Conservation (phyloP, 2,888 invertebrate genomes). For the Acanthoscelides obtectus region DNA sequence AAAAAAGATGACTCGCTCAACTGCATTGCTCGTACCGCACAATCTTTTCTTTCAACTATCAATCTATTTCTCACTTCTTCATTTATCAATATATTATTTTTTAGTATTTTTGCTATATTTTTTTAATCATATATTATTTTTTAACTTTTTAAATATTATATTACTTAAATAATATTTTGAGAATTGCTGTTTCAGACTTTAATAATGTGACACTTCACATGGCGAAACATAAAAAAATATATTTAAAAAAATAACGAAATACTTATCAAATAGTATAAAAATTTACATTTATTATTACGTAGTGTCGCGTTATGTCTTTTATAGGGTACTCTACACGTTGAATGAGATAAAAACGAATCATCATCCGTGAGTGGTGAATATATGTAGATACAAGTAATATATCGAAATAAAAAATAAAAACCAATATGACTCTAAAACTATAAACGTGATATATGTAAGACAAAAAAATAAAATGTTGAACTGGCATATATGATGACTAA, state of each 20-base stretch:
- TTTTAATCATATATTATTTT: constrained; percentile 35
- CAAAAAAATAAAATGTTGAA: constrained; percentile 33
- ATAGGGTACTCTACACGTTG: constrained; percentile 15
- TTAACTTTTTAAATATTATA: constrained; percentile 37
- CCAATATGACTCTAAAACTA: constrained; percentile 43
- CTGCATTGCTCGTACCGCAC: constrained; percentile 27
- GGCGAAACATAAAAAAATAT: constrained; percentile 47
- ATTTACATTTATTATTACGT: constrained; percentile 37
- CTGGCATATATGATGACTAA: constrained; percentile 46
- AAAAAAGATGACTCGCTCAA: constrained; percentile 12
- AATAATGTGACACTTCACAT: constrained; percentile 46
- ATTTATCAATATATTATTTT: constrained; percentile 26
- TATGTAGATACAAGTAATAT: background rate
- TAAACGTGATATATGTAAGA: constrained; percentile 32
- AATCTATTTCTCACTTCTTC: constrained; percentile 31
- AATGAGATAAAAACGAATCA: background rate
- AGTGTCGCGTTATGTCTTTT: constrained; percentile 46
- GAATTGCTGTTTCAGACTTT: constrained; percentile 52
- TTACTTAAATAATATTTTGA: constrained; percentile 49
- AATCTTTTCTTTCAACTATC: constrained; percentile 25
- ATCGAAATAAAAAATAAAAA: constrained; percentile 34
- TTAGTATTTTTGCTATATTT: constrained; percentile 40
- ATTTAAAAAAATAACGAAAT: constrained; percentile 46
- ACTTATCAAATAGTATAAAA: constrained; percentile 41
- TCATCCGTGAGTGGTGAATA: background rate